These are phyloP conservation scores for Coturnix japonica DNA, from an alignment of 2,113 vertebrate species.

Conservation along the genomic window DNA sequence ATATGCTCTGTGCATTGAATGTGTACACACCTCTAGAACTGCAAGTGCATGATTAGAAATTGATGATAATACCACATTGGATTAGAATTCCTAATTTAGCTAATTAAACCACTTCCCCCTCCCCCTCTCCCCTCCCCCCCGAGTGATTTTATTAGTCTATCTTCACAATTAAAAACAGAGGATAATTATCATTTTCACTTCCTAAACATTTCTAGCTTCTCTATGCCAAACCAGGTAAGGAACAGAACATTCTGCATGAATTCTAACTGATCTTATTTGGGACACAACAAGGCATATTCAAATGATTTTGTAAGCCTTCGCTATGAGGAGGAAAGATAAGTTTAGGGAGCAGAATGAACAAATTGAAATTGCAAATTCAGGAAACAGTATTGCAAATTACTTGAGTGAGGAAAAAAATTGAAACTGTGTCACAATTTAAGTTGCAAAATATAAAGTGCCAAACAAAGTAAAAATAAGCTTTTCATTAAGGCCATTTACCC, in stretches of 20 bases:
- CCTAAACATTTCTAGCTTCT: conserved; percentile 13
- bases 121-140: neutral
- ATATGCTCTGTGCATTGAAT: neutral
- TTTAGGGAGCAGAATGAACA: conserved; percentile 53
- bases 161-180: neutral
- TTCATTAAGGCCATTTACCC: conserved; percentile 12
- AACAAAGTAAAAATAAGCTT: conserved; percentile 50
- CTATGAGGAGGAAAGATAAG: conserved; percentile 45
- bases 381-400: conserved; percentile 62
- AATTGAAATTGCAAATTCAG: conserved; percentile 63
- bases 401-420: conserved; percentile 43
- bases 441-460: conserved; percentile 45
- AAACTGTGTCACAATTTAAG: conserved; percentile 54
- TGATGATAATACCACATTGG: neutral
- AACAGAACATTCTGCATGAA: neutral
- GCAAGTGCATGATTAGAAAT: neutral
- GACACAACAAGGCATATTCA: conserved; percentile 27
- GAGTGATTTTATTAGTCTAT: neutral
- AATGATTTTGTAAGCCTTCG: conserved; percentile 47
- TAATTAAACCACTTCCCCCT: neutral
- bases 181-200: neutral
- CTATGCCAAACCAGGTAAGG: conserved; percentile 27
- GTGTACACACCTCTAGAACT: neutral
- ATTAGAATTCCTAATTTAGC: neutral
- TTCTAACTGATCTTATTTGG: conserved; percentile 4